Conservation (phyloP, 2,113 vertebrate species). For the Formicarius rufipectus region DNA sequence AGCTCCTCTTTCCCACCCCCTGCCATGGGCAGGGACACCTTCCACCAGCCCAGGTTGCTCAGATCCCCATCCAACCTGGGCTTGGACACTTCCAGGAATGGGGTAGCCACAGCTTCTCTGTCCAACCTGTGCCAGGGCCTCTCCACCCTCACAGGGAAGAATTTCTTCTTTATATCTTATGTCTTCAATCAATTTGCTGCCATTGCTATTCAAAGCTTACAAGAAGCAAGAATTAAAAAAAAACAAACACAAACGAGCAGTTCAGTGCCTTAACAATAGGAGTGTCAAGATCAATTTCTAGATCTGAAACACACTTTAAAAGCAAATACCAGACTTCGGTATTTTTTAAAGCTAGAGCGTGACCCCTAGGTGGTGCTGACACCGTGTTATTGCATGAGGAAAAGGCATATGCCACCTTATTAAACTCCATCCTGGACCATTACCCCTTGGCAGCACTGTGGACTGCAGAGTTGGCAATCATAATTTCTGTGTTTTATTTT, state of each 20-base stretch:
- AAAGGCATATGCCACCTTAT: background rate
- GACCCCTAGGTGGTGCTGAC: slow-evolving; percentile 55
- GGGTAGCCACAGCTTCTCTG: background rate
- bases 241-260: background rate
- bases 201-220: background rate
- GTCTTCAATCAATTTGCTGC: background rate
- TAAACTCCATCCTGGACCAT: background rate
- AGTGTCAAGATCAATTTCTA: background rate
- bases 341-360: background rate
- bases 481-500: background rate
- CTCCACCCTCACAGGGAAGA: background rate
- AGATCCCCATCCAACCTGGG: background rate
- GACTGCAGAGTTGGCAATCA: background rate
- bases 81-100: background rate
- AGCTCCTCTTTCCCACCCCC: background rate
- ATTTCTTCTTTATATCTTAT: background rate
- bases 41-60: background rate
- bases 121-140: background rate
- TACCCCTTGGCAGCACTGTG: background rate
- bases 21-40: background rate
- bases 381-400: background rate
- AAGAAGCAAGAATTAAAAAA: background rate
- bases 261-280: background rate
- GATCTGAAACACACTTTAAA: background rate
- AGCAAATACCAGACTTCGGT: too few relatives aligned